Percentiles rank a stretch among this genome's conserved stretches.
Evolutionary conservation across 2,797 vertebrate genomes (phyloP).

Genomic region (Netta rufina): DNA sequence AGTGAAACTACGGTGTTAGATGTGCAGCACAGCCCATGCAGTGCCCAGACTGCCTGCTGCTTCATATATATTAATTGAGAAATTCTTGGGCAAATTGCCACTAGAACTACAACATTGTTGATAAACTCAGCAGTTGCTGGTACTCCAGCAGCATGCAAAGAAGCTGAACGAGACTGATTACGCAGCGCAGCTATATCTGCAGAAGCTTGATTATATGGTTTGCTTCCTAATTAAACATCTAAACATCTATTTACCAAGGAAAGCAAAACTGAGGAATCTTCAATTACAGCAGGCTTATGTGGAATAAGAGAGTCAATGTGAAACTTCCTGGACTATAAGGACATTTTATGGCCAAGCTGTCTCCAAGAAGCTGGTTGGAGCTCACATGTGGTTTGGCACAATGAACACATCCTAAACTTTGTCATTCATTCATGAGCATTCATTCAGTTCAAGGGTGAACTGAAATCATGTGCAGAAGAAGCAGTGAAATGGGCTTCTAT

Average conservation of each 20-base stretch:
- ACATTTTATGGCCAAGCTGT: not conserved
- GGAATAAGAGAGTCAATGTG: not conserved
- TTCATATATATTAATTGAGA: slow-evolving; percentile 51
- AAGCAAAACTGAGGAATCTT: not conserved
- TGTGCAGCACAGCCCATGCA: not conserved
- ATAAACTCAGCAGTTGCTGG: slow-evolving; percentile 34
- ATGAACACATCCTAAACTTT: not conserved
- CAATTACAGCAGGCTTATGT: not conserved
- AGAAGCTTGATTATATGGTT: slow-evolving; percentile 42
- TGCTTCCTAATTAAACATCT: slow-evolving; percentile 63
- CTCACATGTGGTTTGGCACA: not conserved
- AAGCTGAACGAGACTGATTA: slow-evolving; percentile 20
- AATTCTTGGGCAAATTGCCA: slow-evolving; percentile 57
- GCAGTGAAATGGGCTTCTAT: not conserved
- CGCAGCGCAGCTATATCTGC: not conserved
- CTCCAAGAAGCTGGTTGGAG: not conserved
- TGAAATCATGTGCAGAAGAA: not conserved
- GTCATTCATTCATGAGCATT: not conserved
- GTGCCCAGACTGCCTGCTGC: slow-evolving; percentile 4
- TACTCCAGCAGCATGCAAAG: slow-evolving; percentile 30
- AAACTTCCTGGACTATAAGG: not conserved
- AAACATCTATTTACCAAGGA: not conserved
- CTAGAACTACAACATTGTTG: not conserved
- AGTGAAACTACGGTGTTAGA: not conserved
- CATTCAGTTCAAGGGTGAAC: not conserved